Conservation (phyloP, 2,113 vertebrate species). For the Pachycephala philippinensis region DNA sequence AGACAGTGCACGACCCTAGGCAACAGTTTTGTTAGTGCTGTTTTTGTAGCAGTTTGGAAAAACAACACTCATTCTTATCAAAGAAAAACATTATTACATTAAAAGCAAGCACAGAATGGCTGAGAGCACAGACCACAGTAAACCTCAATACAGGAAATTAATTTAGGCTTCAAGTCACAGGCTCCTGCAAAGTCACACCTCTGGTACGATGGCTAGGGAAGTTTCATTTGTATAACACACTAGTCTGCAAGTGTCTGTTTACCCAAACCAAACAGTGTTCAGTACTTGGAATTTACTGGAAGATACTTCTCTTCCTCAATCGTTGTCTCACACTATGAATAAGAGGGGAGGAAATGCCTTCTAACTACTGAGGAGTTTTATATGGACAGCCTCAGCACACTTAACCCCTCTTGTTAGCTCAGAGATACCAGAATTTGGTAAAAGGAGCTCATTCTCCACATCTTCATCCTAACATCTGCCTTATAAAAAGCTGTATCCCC, state of each 20-base stretch:
- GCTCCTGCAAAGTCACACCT: not conserved
- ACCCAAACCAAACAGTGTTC: not conserved
- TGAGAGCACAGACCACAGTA: not conserved
- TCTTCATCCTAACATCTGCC: not conserved
- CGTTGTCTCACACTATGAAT: not conserved
- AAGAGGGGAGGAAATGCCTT: not conserved
- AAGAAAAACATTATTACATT: not conserved
- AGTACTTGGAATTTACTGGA: not conserved
- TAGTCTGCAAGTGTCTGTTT: not conserved
- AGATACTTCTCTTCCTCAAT: not conserved
- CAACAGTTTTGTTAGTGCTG: not conserved
- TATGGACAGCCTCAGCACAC: not conserved
- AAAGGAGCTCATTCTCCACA: not conserved
- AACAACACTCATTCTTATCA: not conserved
- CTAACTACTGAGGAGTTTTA: not conserved
- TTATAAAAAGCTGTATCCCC: not conserved
- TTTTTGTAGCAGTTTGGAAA: not conserved
- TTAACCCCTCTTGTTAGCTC: not conserved
- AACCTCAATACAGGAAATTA: not conserved
- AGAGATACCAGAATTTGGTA: not conserved
- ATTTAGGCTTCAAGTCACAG: not conserved
- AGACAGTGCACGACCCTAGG: conserved; percentile 92
- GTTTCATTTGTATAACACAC: not conserved
- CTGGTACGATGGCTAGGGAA: not conserved
- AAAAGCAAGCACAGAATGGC: not conserved